Percentiles rank a stretch among this genome's conserved stretches.
Evolutionary conservation across 2,888 invertebrate species (phyloP).

Genomic region (Pheosia gnoma): DNA sequence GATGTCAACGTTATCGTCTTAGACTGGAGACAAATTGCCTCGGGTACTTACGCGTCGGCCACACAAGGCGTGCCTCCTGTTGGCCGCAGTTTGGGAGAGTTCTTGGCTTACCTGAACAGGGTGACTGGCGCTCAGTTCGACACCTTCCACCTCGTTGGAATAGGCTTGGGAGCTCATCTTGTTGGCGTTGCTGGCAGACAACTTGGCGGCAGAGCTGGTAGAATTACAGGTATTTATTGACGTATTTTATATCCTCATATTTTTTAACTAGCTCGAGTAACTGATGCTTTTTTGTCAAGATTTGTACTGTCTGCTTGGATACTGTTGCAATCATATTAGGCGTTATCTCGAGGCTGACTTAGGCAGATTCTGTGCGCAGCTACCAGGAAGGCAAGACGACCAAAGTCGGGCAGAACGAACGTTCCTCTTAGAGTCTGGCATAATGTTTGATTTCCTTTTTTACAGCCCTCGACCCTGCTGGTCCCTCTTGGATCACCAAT

Average conservation of each 20-base stretch:
- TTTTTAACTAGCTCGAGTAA: too few species aligned
- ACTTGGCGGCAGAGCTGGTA: constrained; percentile 46
- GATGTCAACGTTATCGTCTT: constrained; percentile 56
- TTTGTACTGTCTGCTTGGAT: too few species aligned
- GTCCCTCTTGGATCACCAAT: constrained; percentile 54
- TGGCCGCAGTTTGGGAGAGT: constrained; percentile 56
- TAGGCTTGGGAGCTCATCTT: constrained; percentile 61
- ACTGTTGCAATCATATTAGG: too few species aligned
- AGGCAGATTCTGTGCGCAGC: too few species aligned
- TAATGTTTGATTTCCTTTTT: not conserved
- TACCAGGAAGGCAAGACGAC: too few species aligned
- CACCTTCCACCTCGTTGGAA: constrained; percentile 57
- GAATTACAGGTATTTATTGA: constrained; percentile 39
- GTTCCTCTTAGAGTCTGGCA: too few species aligned
- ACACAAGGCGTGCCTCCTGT: constrained; percentile 49
- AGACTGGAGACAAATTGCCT: constrained; percentile 57
- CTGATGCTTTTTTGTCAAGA: too few species aligned
- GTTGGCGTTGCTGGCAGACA: constrained; percentile 57
- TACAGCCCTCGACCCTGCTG: constrained; percentile 58
- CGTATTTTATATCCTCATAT: too few species aligned
- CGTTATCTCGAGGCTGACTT: too few species aligned
- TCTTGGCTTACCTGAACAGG: constrained; percentile 45
- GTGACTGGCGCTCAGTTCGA: constrained; percentile 40
- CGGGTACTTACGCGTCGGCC: constrained; percentile 51
- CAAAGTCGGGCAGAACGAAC: too few species aligned